phyloP scores from a whole-genome alignment of 2,797 vertebrate genomes.

The Danio kyathit region DNA sequence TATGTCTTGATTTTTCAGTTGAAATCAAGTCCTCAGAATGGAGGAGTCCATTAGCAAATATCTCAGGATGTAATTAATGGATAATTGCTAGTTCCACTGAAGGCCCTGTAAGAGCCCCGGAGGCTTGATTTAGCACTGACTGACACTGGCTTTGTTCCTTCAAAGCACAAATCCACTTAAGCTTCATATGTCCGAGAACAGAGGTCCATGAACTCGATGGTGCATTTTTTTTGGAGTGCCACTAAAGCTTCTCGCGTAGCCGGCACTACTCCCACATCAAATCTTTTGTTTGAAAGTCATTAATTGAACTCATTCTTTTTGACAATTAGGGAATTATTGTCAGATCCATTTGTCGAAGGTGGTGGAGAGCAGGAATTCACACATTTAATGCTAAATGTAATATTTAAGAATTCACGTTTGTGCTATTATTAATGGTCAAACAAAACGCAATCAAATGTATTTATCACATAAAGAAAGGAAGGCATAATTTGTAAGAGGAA shows the following conservation, averaged over 20 bases:
- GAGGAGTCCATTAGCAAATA: conserved; percentile 77
- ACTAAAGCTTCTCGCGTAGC: conserved; percentile 28
- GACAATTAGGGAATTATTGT: conserved; percentile 19
- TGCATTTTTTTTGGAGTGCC: conserved; percentile 46
- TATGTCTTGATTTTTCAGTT: conserved; percentile 72
- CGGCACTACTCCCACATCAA: conserved; percentile 22
- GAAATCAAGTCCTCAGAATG: conserved; percentile 71
- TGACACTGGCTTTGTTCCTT: conserved; percentile 67
- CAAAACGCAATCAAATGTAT: conserved; percentile 3
- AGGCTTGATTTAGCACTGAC: conserved; percentile 69
- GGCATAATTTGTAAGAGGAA: background rate
- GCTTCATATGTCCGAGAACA: conserved; percentile 50
- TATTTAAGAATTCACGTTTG: conserved; percentile 4
- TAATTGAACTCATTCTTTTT: conserved; percentile 22
- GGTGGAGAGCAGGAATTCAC: conserved; percentile 19
- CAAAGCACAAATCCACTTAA: conserved; percentile 62
- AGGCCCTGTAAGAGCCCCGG: conserved; percentile 60
- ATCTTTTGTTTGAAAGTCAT: conserved; percentile 28
- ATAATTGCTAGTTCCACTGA: conserved; percentile 74
- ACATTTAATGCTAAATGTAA: background rate
- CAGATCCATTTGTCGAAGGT: conserved; percentile 11
- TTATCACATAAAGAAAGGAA: background rate
- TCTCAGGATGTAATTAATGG: conserved; percentile 75
- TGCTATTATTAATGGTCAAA: background rate
- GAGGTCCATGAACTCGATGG: conserved; percentile 39